Evolutionary conservation across 1,140 invertebrate species (phyloP), one percentile per base, ranked within the genome.

Genomic region (Listronotus bonariensis): DNA sequence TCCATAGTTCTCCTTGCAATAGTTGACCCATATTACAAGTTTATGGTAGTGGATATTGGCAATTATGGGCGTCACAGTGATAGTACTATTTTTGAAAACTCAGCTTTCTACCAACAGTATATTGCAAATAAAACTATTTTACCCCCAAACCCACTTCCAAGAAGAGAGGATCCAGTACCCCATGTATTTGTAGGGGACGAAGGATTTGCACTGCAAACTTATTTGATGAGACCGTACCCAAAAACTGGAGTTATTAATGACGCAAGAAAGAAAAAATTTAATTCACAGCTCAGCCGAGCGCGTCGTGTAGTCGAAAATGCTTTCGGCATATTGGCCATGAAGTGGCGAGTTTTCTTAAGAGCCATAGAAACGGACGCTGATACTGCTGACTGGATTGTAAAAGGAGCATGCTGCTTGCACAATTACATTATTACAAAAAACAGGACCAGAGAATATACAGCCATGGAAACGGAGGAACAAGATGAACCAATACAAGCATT

Each of bases 1-100:
- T 78, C 76, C 12, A 68, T 77, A 14, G 76, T 82, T 52, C 66
- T 82, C 7, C 69, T 80, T 54, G 80, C 74, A 11, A 66, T 80
- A 17, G 76, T 79, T 43, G 78, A 78, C 56, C 72, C 77, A n/a
- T 55, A 79, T 55, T 81, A 79, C 59, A 76, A 76, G 62, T 82
- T 82, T 72, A 72, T 77, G 17, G 60, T 68, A 51, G 68, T 82
- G 41, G 77, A 81, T 70, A 69, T 80, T 40, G 77, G 80, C 8
- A 71, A 74, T 57, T 78, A 73, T 69, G 80, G 78, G 15, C 76
- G 75, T 49, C 70, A 76, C 51, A 76, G 77, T 54, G 77, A 80
- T 67, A 65, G 71, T 14, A 72, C 70, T 20, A 72, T 77, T 54
- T 79, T 78, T 69, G 54, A 69, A 38, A 53, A 49, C 17, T 72